phyloP scores from a whole-genome alignment of 1,140 invertebrate genomes.

The Brachionus paranguensis region DNA sequence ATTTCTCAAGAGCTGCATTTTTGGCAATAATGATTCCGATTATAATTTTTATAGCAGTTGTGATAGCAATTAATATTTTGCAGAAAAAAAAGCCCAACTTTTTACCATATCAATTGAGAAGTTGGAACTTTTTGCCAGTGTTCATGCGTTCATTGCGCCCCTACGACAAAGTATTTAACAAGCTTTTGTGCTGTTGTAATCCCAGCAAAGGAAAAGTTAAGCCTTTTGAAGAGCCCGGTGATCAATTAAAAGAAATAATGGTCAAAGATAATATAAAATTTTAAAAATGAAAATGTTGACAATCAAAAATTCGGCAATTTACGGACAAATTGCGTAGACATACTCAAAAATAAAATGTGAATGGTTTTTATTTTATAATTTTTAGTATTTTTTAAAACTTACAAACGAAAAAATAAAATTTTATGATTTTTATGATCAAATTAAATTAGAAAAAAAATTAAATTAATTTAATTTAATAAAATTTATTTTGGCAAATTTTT shows the following conservation, averaged over 20 bases:
- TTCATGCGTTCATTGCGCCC: constrained; percentile 3
- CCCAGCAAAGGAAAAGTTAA: background rate
- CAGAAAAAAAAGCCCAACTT: background rate
- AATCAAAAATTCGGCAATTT: background rate
- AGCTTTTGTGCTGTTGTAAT: background rate
- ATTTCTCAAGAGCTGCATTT: background rate
- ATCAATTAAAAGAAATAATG: background rate
- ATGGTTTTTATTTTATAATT: background rate
- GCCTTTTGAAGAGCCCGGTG: background rate
- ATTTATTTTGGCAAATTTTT: background rate
- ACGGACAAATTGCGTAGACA: background rate
- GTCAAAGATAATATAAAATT: background rate
- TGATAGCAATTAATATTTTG: constrained; percentile 1
- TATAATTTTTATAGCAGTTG: background rate
- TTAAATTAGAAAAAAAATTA: background rate
- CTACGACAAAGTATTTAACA: constrained; percentile 5
- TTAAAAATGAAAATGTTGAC: background rate
- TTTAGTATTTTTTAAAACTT: background rate
- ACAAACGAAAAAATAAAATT: background rate
- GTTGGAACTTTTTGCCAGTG: constrained; percentile 31
- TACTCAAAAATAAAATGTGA: background rate
- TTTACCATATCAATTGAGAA: background rate
- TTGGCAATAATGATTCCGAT: background rate
- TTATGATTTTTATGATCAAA: background rate
- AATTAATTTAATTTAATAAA: background rate